Conservation (phyloP, 2,888 invertebrate species). For the Aricia artaxerxes region DNA sequence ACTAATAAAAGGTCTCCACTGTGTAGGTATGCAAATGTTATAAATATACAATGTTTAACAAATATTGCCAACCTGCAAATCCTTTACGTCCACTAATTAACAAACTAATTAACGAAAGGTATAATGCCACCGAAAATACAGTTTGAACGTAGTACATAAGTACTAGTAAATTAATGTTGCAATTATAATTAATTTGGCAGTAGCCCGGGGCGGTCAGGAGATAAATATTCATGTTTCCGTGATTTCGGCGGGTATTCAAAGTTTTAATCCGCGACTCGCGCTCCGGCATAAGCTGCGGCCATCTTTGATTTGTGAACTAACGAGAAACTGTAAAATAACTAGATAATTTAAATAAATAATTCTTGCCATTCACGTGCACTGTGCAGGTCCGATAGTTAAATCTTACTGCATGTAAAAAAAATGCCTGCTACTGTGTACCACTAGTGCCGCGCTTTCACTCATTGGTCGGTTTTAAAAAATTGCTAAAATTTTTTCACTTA, state of each 20-base stretch:
- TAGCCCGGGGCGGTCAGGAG: not conserved
- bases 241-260: constrained; percentile 23
- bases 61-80: not conserved
- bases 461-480: no score
- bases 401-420: no score
- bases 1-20: no score
- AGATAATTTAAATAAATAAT: not conserved
- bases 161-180: constrained; percentile 17
- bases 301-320: not conserved
- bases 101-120: not conserved
- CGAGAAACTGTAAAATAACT: not conserved
- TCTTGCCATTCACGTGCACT: no score
- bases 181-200: constrained; percentile 26
- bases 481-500: no score
- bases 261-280: constrained; percentile 21
- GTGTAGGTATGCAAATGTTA: no score
- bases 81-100: not conserved
- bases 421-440: no score
- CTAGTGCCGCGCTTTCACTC: no score
- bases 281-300: not conserved
- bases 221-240: constrained; percentile 28
- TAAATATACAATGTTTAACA: no score
- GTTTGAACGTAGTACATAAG: not conserved
- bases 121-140: not conserved
- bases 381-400: no score